phyloP scores from a whole-genome alignment of 2,113 vertebrate genomes.

The Shinisaurus crocodilurus region DNA sequence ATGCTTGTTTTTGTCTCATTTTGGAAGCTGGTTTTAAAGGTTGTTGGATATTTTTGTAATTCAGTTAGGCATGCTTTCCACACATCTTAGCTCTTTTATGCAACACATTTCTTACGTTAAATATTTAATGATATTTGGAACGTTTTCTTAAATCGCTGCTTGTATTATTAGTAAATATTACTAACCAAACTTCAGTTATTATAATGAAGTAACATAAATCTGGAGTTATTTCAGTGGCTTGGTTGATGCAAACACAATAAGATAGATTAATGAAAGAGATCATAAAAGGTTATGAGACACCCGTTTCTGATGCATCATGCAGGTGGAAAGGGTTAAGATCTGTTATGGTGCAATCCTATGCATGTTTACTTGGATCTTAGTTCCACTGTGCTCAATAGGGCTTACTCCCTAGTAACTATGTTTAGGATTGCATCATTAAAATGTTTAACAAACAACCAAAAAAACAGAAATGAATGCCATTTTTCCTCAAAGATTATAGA shows the following conservation, averaged over 20 bases:
- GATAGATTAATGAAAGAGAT: not conserved
- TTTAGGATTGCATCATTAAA: not conserved
- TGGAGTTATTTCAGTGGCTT: not conserved
- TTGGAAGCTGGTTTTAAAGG: conserved; percentile 7
- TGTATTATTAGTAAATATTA: not conserved
- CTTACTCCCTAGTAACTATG: not conserved
- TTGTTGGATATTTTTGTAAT: conserved; percentile 3
- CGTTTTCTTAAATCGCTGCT: not conserved
- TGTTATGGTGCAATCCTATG: not conserved
- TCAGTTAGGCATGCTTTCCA: not conserved
- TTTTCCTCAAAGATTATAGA: not conserved
- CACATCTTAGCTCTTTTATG: not conserved
- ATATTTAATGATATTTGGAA: not conserved
- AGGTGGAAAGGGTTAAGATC: not conserved
- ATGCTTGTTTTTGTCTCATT: not conserved
- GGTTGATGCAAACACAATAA: not conserved
- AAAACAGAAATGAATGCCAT: not conserved
- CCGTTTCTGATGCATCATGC: not conserved
- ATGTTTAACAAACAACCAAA: too few relatives aligned
- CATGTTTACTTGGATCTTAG: not conserved
- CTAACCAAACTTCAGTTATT: not conserved
- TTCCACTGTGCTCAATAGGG: not conserved
- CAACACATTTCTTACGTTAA: not conserved
- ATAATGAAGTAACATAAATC: not conserved
- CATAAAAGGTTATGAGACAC: not conserved